Evolutionary conservation across 2,888 invertebrate species (phyloP).

Genomic region (Dasysyrphus tricinctus): DNA sequence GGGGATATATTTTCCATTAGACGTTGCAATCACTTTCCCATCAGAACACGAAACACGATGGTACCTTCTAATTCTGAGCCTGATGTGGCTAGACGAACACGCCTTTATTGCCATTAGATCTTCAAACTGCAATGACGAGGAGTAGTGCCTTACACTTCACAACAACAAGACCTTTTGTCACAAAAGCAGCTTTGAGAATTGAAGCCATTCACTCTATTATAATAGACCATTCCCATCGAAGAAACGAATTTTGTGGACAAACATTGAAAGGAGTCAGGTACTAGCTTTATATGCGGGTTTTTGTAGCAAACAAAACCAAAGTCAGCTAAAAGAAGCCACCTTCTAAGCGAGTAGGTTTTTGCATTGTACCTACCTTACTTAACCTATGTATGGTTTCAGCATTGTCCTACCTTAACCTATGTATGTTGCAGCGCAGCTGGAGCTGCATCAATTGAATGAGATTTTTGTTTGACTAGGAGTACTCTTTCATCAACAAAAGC

Average conservation of each 20-base stretch:
- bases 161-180: slow-evolving; percentile 10
- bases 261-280: slow-evolving; percentile 15
- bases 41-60: neutral
- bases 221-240: neutral
- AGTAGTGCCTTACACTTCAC: neutral
- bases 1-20: slow-evolving; percentile 19
- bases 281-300: neutral
- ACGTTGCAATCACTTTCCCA: neutral
- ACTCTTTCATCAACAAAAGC: neutral
- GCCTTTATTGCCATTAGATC: no score
- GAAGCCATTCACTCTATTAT: neutral
- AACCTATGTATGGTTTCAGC: no score
- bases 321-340: neutral
- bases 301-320: neutral
- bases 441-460: slow-evolving; percentile 2
- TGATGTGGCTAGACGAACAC: slow-evolving; percentile 7
- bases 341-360: neutral
- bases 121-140: neutral
- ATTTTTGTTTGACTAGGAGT: neutral
- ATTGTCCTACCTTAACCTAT: no score
- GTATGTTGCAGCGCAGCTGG: no score
- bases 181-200: slow-evolving; percentile 12
- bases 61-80: neutral
- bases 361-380: neutral
- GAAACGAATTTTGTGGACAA: slow-evolving; percentile 20